These are phyloP conservation scores for Potamilus streckersoni DNA, from an alignment of 1,140 invertebrate genomes.

Conservation along the genomic window DNA sequence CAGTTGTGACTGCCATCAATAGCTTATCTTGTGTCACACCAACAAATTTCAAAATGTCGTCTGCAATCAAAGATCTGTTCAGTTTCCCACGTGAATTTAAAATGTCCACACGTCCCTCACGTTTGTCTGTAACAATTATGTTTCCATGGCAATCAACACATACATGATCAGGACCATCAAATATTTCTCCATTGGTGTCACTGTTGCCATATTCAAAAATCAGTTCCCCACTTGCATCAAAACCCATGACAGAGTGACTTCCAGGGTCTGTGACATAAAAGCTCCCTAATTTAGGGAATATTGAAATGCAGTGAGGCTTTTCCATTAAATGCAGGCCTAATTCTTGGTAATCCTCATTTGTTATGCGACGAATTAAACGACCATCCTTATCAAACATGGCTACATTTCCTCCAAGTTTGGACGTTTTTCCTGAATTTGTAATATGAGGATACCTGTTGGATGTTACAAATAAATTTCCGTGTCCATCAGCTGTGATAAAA, in stretches of 20 bases:
- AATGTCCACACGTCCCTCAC: constrained; percentile 52
- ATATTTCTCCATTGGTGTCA: constrained; percentile 53
- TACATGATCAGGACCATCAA: constrained; percentile 54
- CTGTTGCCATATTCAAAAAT: constrained; percentile 57
- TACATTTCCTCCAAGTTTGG: constrained; percentile 58
- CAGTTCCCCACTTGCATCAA: constrained; percentile 43
- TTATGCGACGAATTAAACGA: constrained; percentile 41
- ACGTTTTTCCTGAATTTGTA: constrained; percentile 28
- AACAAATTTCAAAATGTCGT: constrained; percentile 50
- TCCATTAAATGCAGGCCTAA: constrained; percentile 46
- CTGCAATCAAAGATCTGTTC: constrained; percentile 48
- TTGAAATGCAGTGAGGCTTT: constrained; percentile 48
- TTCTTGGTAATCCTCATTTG: constrained; percentile 54
- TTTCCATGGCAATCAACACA: constrained; percentile 48
- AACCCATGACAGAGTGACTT: constrained; percentile 50
- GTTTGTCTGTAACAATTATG: constrained; percentile 57
- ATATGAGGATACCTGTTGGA: constrained; percentile 53
- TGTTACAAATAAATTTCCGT: constrained; percentile 48
- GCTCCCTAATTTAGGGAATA: constrained; percentile 39
- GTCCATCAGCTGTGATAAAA: constrained; percentile 49
- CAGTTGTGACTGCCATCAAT: constrained; percentile 45
- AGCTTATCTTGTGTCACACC: constrained; percentile 47
- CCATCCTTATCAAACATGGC: constrained; percentile 53
- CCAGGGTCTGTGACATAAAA: constrained; percentile 54
- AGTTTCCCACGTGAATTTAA: constrained; percentile 49